Conservation (phyloP, 1,140 invertebrate species). For the Druon quercuslanigerum region DNA sequence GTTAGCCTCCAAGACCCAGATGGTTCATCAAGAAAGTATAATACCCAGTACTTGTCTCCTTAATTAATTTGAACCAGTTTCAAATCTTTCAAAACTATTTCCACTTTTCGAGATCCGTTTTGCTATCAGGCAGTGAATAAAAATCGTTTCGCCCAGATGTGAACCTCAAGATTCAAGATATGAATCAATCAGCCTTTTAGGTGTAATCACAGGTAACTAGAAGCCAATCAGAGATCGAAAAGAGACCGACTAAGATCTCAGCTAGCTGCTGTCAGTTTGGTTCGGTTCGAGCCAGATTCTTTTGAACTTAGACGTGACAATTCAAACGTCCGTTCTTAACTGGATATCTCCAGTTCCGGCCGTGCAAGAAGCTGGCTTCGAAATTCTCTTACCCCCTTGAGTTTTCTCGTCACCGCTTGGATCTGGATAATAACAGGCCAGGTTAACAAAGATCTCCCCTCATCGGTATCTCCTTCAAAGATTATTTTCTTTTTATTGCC, state of each 20-base stretch:
- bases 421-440: conserved; percentile 25
- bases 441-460: conserved; percentile 12
- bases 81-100: background rate
- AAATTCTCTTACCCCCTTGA: conserved; percentile 5
- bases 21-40: conserved; percentile 15
- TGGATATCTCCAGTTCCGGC: conserved; percentile 52
- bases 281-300: conserved; percentile 50
- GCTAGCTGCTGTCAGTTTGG: conserved; percentile 39
- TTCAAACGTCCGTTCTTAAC: conserved; percentile 43
- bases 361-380: background rate
- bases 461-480: background rate
- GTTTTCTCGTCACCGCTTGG: background rate
- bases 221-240: background rate
- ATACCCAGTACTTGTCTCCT: conserved; percentile 4
- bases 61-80: conserved; percentile 20
- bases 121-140: background rate
- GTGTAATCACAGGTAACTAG: background rate
- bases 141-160: too few relatives aligned
- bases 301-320: conserved; percentile 30
- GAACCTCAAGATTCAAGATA: too few relatives aligned
- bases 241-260: conserved; percentile 8
- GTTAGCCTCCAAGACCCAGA: conserved; percentile 24
- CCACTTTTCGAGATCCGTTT: background rate
- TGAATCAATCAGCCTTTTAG: too few relatives aligned
- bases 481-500: background rate